These are phyloP conservation scores for Xylocopa sonorina DNA, from an alignment of 1,140 invertebrate genomes.

Conservation along the genomic window DNA sequence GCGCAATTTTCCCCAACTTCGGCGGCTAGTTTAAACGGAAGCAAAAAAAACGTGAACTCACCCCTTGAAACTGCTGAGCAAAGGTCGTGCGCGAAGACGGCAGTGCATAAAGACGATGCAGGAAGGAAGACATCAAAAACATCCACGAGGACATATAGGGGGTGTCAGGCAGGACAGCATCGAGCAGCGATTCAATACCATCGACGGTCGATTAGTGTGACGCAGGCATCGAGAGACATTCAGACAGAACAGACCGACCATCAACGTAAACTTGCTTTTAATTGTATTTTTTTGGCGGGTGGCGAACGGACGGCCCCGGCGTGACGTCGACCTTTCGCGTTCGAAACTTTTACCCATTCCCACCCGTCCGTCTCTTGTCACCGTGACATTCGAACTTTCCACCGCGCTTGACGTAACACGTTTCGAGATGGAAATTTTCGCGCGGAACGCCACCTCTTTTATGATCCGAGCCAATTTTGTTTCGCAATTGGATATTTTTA, in stretches of 20 bases:
- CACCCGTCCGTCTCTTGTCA: slow-evolving; percentile 44
- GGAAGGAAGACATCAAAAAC: slow-evolving; percentile 81
- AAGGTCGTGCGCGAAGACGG: slow-evolving; percentile 76
- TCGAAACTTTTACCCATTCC: slow-evolving; percentile 11
- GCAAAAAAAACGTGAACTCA: slow-evolving; percentile 72
- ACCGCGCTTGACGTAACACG: slow-evolving; percentile 26
- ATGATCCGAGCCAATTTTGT: background rate
- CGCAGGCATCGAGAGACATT: slow-evolving; percentile 72
- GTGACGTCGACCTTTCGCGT: background rate
- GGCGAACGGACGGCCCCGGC: slow-evolving; percentile 45
- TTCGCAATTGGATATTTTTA: background rate
- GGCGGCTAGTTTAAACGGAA: slow-evolving; percentile 6
- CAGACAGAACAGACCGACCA: slow-evolving; percentile 71
- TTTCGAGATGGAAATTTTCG: slow-evolving; percentile 1
- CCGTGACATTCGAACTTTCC: slow-evolving; percentile 26
- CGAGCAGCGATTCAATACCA: slow-evolving; percentile 74
- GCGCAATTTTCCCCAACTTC: too few relatives aligned
- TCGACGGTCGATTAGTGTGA: slow-evolving; percentile 66
- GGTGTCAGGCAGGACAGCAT: slow-evolving; percentile 78
- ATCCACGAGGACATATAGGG: slow-evolving; percentile 78
- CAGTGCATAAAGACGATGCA: slow-evolving; percentile 79
- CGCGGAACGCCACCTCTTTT: background rate
- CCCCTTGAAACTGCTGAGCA: slow-evolving; percentile 79
- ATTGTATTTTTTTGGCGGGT: slow-evolving; percentile 53
- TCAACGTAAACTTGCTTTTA: slow-evolving; percentile 68